Evolutionary conservation across 2,113 vertebrate genomes (phyloP).

Genomic region (Trematocara nigrifrons): DNA sequence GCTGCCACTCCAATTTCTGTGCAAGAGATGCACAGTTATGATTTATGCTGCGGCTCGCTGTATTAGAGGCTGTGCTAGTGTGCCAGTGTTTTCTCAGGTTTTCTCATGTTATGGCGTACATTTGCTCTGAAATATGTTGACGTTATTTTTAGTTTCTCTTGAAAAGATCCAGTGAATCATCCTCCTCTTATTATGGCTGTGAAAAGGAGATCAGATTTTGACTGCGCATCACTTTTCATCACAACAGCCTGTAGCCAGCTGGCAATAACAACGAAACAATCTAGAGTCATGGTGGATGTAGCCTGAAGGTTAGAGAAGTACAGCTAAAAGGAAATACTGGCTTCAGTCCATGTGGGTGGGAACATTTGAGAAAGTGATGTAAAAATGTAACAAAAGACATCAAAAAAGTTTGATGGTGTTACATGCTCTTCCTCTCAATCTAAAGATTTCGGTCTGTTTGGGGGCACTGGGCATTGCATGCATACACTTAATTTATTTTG

Average conservation of each 20-base stretch:
- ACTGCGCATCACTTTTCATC: not conserved
- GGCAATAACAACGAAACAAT: not conserved
- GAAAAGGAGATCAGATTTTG: not conserved
- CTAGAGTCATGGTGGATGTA: not conserved
- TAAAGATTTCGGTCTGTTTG: not conserved
- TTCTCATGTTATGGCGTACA: not conserved
- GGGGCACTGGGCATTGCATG: not conserved
- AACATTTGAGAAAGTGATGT: not conserved
- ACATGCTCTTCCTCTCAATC: fast-evolving
- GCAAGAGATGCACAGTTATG: not conserved
- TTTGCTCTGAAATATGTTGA: not conserved
- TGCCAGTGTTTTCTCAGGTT: not conserved
- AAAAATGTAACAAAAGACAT: not conserved
- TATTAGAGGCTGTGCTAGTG: not conserved
- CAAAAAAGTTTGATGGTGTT: not conserved
- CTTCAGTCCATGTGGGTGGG: not conserved
- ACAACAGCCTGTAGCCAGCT: not conserved
- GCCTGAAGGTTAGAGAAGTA: not conserved
- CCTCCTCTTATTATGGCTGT: not conserved
- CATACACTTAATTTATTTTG: not conserved
- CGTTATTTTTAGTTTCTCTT: not conserved
- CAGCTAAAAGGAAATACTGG: slow-evolving; percentile 8
- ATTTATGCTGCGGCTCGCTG: not conserved
- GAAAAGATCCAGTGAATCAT: not conserved
- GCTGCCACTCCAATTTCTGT: not conserved